Base-by-base conservation (phyloP, 2,888 invertebrate species). In the Apoderus coryli region DNA sequence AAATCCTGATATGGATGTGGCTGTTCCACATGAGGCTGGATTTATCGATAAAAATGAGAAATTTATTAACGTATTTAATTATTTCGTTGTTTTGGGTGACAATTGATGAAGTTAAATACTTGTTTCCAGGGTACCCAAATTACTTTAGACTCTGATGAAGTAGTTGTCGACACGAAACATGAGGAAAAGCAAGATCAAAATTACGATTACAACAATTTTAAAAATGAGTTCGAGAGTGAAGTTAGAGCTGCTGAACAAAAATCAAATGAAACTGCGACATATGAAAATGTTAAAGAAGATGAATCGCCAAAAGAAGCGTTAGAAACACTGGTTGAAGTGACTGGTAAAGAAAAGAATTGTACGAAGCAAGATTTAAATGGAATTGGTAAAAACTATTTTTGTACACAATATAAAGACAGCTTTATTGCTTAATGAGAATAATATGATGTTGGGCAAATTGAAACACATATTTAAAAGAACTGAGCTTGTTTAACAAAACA, bases 211-310 rank as follows among this genome's bases (percentile, higher is more conserved):
- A 30, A 31, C 4, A 48, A 50, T 25, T 39, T 48, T 15, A 35
- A 43, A 35, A 46, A 50, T 4, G 65, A 67, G 41, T 71, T 69
- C 39, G 31, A 44, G n/a, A 48, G 60, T 16, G 52, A 59, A 32
- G 41, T 61, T 4, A 42, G 50, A 24, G 41, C 49, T 15, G 40
- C 40, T 12, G 47, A 49, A 26, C 45, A 48, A 25, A 45, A 42
- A 15, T 48, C 45, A 4, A 60, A 59, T 22, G 42, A 56, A 16
- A 58, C 57, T 3, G 49, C 59, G 30, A 61, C 62, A 44, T 56
- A 57, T 32, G 59, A 56, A 0, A 52, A 59, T 9, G 47, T 47
- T 3, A 52, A 54, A 33, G 55, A 59, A 38, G 57, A 61, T 29
- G 57, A 60, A 36, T 43, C 46, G 3, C 19, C 51, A 7, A 45